Evolutionary conservation across 1,140 invertebrate species (phyloP), one percentile per base, ranked within the genome.

Genomic region (Drosophila pachea): DNA sequence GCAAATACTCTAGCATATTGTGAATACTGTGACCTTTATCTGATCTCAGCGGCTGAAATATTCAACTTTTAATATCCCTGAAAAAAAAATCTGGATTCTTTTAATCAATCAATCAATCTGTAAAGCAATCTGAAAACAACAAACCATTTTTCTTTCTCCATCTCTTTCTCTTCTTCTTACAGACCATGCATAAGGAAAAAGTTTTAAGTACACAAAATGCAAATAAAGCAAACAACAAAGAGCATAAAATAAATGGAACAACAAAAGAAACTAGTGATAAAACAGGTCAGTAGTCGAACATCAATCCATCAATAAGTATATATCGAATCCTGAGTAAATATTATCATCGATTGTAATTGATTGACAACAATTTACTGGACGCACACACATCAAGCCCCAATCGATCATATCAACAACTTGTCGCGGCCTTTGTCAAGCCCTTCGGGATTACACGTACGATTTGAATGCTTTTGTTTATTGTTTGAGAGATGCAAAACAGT

Each of bases 181-280:
- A 86, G 82, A 86, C 61, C 60, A 86, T 86, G 82, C 60, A 71
- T 72, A 78, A 82, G 68, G 82, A 86, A 73, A 86, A 82, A 72
- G 68, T 79, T 70, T 9, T 62, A 71, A 70, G 54, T 60, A 68
- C 83, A 82, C 69, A 86, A 68, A 86, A 86, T 65, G 60, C 62
- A 66, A 79, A 73, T 42, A 72, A 76, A 76, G 60, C 73, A 75
- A 83, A 69, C 63, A 77, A 56, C 56, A 83, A 76, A 78, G 79
- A 83, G 49, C 75, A 65, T 64, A 86, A 78, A 69, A 56, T 76
- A 60, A 86, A 86, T 70, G 82, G 82, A 84, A 43, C 69, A 49
- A 53, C 75, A 76, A 86, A 82, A 73, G 82, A 86, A 86, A 86
- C 29, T 59, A 78, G 60, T 68, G 76, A 86, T 82, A 86, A 86